phyloP scores from a whole-genome alignment of 1,140 invertebrate genomes.

The Pogonus chalceus region DNA sequence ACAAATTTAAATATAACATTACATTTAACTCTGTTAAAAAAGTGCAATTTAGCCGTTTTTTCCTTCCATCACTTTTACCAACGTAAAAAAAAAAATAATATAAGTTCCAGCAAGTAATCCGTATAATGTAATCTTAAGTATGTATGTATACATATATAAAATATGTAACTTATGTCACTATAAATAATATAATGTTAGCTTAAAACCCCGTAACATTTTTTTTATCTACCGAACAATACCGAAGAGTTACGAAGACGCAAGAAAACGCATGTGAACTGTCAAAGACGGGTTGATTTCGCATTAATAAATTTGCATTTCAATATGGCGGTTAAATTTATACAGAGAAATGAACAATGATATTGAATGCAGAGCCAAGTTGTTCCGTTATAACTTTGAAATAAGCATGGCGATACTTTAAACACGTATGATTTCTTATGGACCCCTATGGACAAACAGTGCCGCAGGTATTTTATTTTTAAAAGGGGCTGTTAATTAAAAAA shows the following conservation, averaged over 20 bases:
- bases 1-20: not conserved
- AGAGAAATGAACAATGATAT: not conserved
- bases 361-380: not conserved
- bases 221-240: not conserved
- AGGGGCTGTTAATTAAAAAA: too few relatives aligned
- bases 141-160: not conserved
- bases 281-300: slow-evolving; percentile 1
- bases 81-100: not conserved
- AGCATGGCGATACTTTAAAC: not conserved
- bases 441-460: not conserved
- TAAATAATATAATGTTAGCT: not conserved
- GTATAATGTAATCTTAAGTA: not conserved
- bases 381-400: not conserved
- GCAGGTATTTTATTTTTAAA: too few relatives aligned
- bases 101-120: not conserved
- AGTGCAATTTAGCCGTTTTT: not conserved
- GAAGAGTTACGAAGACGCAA: not conserved
- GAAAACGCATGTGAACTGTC: not conserved
- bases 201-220: not conserved
- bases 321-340: not conserved
- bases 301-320: slow-evolving; percentile 6
- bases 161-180: not conserved
- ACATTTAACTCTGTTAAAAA: not conserved
- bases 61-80: not conserved
- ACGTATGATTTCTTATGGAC: not conserved